Evolutionary conservation across 2,888 invertebrate species (phyloP).

Genomic region (Xylophagus ater): DNA sequence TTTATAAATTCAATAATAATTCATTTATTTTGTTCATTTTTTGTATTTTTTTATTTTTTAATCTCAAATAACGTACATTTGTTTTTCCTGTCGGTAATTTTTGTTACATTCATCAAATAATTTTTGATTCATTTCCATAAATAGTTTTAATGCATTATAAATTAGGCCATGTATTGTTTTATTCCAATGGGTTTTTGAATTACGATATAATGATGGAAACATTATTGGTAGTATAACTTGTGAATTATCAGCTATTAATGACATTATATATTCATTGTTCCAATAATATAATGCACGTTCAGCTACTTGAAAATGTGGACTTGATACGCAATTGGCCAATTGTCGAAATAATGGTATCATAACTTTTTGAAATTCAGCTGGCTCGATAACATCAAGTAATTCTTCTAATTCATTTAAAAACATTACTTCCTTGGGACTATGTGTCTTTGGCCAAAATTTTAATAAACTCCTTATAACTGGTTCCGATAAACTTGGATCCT

Average conservation of each 20-base stretch:
- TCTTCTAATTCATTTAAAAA: conserved; percentile 99
- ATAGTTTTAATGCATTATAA: conserved; percentile 98
- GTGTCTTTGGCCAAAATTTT: conserved; percentile 99
- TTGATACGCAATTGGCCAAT: conserved; percentile 97
- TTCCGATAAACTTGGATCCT: conserved; percentile 96
- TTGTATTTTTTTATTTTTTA: too few relatives aligned
- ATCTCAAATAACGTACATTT: conserved; percentile 63
- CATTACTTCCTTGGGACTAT: conserved; percentile 99
- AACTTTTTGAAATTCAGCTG: conserved; percentile 96
- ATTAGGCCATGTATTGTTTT: conserved; percentile 98
- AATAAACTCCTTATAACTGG: conserved; percentile 93
- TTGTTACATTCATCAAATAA: conserved; percentile 98
- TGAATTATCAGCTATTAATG: conserved; percentile 97
- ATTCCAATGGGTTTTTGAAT: conserved; percentile 99
- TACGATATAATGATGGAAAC: conserved; percentile 98
- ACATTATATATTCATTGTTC: conserved; percentile 99
- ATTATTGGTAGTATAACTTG: conserved; percentile 98
- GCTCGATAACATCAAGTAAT: conserved; percentile 98
- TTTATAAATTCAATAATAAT: too few relatives aligned
- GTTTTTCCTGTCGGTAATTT: conserved; percentile 79
- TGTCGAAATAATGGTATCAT: conserved; percentile 97
- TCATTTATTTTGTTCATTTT: too few relatives aligned
- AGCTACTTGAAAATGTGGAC: conserved; percentile 99
- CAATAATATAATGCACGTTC: conserved; percentile 98
- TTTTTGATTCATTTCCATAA: conserved; percentile 99